These are phyloP conservation scores for Tringa solitaria DNA, from an alignment of 2,113 vertebrate species.

Conservation along the genomic window DNA sequence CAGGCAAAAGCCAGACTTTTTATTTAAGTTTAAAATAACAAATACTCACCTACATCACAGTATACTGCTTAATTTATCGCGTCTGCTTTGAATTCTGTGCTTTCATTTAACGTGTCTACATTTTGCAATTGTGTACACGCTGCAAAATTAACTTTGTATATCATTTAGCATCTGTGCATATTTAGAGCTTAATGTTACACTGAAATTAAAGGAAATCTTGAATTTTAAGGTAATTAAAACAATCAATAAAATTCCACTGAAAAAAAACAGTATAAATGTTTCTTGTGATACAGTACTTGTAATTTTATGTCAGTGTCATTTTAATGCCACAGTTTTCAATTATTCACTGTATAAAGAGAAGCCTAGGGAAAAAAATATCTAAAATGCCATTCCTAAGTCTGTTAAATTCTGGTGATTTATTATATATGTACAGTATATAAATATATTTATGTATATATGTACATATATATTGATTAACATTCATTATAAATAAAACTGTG, in stretches of 20 bases:
- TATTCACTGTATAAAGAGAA: conserved; percentile 64
- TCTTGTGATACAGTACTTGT: not conserved
- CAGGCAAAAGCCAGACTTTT: conserved; percentile 50
- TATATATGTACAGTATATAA: conserved; percentile 72
- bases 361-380: not conserved
- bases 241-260: not conserved
- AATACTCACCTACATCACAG: conserved; percentile 32
- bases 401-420: conserved; percentile 31
- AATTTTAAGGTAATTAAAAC: not conserved
- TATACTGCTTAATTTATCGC: conserved; percentile 32
- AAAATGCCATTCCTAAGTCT: conserved; percentile 45
- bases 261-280: conserved; percentile 24
- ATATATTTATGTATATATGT: conserved; percentile 72
- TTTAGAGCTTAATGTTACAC: not conserved
- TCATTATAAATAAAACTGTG: conserved; percentile 72
- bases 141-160: not conserved
- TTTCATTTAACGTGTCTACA: conserved; percentile 18
- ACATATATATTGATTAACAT: conserved; percentile 67
- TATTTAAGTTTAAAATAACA: conserved; percentile 49
- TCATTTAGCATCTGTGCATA: not conserved
- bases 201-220: not conserved
- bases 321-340: conserved; percentile 25
- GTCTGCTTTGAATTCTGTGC: conserved; percentile 44
- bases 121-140: not conserved
- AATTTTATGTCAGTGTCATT: not conserved